Base-by-base conservation (phyloP, 2,797 vertebrate species). In the Micromesistius poutassou region DNA sequence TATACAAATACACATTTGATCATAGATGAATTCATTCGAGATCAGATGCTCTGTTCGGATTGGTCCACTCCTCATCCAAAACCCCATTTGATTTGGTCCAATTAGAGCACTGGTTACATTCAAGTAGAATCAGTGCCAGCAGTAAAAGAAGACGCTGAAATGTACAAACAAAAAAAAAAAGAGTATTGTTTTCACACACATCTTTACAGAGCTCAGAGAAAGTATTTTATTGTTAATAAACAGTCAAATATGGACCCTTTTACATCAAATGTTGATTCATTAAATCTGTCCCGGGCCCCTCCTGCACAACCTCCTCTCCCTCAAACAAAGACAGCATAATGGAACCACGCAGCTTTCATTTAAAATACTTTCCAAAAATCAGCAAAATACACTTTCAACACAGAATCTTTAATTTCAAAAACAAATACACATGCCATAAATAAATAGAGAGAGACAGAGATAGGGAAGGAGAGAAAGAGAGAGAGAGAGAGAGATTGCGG, bases 361-460 rank as follows among this genome's bases (percentile, higher is more conserved):
- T 33, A 66, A 50, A 83, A 82, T 31, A 77, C 12, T 19, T 74
- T 76, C 55, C 50, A 33, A 79, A 78, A 31, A 28, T 79, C 33
- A 82, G 81, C 62, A 85, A 85, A 89, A 75, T 78, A 90, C 86
- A 89, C 33, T 68, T 85, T 73, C 78, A 87, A 50, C 87, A 90
- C 81, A 84, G 76, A 85, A 72, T 83, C 76, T 74, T 85, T 73
- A 86, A 87, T 72, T 72, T 76, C 77, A 81, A 85, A 80, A 35
- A 66, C 73, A 81, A 86, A 40, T 70, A 77, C 50, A 55, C 50
- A 19, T 55, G 1, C 40, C 50, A 55, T 55, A 55, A 55, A 55
- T 55, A 55, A 55, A 22, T 22, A 35, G 19, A 55, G 50, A 55
- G 19, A 55, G 50, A 55, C 4, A 55, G 50, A 50, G 42, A 50